Evolutionary conservation across 2,113 vertebrate genomes (phyloP).

Genomic region (Patagioenas fasciata): DNA sequence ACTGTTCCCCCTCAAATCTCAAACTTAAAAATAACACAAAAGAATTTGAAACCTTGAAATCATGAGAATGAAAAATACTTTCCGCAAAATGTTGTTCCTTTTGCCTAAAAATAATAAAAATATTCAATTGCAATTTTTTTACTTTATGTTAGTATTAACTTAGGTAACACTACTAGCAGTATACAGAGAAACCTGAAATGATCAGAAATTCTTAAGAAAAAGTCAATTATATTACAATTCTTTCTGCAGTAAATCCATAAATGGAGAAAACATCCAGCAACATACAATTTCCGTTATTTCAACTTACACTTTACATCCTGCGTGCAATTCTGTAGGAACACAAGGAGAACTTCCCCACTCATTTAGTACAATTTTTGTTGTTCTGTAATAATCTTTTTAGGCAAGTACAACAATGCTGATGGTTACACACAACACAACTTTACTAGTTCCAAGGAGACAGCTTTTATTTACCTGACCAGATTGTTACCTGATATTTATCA

Average conservation of each 20-base stretch:
- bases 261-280: not conserved
- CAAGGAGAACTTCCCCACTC: not conserved
- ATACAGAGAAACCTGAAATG: not conserved
- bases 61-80: not conserved
- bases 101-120: not conserved
- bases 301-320: not conserved
- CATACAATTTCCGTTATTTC: not conserved
- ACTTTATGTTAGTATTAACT: not conserved
- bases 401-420: not conserved
- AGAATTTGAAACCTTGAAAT: not conserved
- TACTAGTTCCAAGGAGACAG: not conserved
- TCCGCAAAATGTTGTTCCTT: not conserved
- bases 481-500: not conserved
- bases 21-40: not conserved
- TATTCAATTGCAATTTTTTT: not conserved
- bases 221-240: not conserved
- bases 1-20: not conserved
- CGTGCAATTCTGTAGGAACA: not conserved
- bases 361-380: not conserved
- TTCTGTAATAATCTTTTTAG: not conserved
- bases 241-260: not conserved
- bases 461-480: not conserved
- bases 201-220: not conserved
- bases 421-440: not conserved
- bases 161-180: not conserved